Evolutionary conservation across 2,113 vertebrate genomes (phyloP).

Genomic region (Egretta garzetta): DNA sequence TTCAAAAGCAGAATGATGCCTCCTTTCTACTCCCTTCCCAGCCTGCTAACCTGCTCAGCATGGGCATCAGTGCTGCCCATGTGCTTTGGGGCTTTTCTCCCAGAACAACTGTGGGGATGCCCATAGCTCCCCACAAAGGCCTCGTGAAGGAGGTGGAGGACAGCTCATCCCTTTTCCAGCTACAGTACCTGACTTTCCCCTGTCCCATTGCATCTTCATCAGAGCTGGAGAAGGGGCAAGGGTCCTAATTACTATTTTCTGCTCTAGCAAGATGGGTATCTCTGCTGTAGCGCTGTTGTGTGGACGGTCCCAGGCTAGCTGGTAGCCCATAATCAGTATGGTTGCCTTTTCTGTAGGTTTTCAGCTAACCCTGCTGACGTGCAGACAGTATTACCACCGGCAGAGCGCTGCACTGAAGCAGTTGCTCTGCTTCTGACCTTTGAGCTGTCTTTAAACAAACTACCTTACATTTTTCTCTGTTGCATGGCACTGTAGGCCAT

Average conservation of each 20-base stretch:
- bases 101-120: neutral
- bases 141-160: neutral
- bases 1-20: neutral
- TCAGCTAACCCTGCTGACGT: neutral
- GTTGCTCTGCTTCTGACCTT: neutral
- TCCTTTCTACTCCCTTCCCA: neutral
- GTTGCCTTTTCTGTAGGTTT: neutral
- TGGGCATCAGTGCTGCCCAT: neutral
- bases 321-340: accelerated
- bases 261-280: neutral
- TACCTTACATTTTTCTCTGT: neutral
- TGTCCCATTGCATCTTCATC: neutral
- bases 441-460: neutral
- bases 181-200: neutral
- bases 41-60: neutral
- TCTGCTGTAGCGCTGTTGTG: neutral
- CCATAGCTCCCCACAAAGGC: neutral
- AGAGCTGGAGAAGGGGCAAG: neutral
- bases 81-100: neutral
- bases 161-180: neutral
- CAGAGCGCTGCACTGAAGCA: neutral
- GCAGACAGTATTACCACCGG: neutral
- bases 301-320: neutral
- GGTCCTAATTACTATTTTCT: neutral
- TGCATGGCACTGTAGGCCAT: neutral